A percentile compares a stretch with the other conserved stretches of the same genome.
These are phyloP conservation scores for Channa maculata DNA, from an alignment of 2,113 vertebrate species.

Conservation along the genomic window DNA sequence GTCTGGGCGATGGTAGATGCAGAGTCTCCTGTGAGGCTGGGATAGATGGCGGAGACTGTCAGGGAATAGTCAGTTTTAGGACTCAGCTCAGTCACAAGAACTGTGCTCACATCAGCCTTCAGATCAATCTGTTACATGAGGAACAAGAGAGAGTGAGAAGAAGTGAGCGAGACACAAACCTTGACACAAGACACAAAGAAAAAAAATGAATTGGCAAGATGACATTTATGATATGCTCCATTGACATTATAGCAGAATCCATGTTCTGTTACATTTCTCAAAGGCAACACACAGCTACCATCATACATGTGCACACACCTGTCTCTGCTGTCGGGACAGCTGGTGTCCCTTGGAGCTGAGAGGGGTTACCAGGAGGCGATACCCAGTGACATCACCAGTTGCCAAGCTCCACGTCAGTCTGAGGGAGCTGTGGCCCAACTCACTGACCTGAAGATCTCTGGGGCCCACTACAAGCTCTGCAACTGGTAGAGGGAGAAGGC, in stretches of 20 bases:
- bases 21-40: slow-evolving; percentile 79
- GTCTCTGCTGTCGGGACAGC: slow-evolving; percentile 61
- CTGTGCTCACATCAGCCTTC: slow-evolving; percentile 81
- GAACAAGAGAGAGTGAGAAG: slow-evolving; percentile 7
- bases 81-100: slow-evolving; percentile 81
- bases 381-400: slow-evolving; percentile 85
- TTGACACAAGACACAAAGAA: no score
- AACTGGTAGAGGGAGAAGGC: slow-evolving; percentile 62
- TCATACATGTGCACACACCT: slow-evolving; percentile 72
- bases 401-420: slow-evolving; percentile 87
- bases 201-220: no score
- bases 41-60: slow-evolving; percentile 83
- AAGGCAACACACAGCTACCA: not conserved
- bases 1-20: slow-evolving; percentile 80
- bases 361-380: slow-evolving; percentile 82
- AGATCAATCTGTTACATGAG: slow-evolving; percentile 81
- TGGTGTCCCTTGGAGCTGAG: slow-evolving; percentile 68
- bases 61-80: slow-evolving; percentile 86
- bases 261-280: not conserved
- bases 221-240: no score
- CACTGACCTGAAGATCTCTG: slow-evolving; percentile 83
- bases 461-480: slow-evolving; percentile 81
- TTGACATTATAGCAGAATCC: no score
- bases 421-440: slow-evolving; percentile 84
- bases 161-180: no score